These are phyloP conservation scores for Leucophenga varia DNA, from an alignment of 1,140 invertebrate species.

Conservation along the genomic window DNA sequence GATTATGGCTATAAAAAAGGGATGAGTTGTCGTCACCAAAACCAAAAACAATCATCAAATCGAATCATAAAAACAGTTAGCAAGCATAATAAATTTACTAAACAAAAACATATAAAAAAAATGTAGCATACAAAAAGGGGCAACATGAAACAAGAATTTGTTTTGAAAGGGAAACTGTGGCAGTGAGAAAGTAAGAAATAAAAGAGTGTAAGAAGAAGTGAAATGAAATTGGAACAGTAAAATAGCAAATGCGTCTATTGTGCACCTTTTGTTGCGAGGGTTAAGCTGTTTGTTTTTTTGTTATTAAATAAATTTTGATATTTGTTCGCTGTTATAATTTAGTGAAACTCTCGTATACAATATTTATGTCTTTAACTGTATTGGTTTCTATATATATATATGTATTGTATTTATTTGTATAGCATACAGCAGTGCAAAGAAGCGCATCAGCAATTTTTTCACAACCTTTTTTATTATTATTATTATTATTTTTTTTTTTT, in stretches of 20 bases:
- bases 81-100: conserved; percentile 27
- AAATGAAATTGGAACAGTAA: too few relatives aligned
- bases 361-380: too few relatives aligned
- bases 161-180: too few relatives aligned
- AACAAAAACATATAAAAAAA: too few relatives aligned
- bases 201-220: conserved; percentile 5
- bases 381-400: conserved; percentile 1
- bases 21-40: conserved; percentile 20
- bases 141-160: conserved; percentile 23
- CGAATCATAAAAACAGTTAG: conserved; percentile 51
- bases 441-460: conserved; percentile 40
- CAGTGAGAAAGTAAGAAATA: too few relatives aligned
- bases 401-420: conserved; percentile 7
- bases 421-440: conserved; percentile 28
- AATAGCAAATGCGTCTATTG: conserved; percentile 18
- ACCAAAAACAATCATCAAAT: conserved; percentile 46
- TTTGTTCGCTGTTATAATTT: conserved; percentile 4
- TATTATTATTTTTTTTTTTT: too few relatives aligned
- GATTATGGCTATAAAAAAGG: conserved; percentile 1
- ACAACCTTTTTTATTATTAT: too few relatives aligned
- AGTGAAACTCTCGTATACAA: too few relatives aligned
- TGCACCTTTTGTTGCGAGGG: too few relatives aligned
- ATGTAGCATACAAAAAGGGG: too few relatives aligned
- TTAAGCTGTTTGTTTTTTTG: too few relatives aligned
- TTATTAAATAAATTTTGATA: too few relatives aligned